Evolutionary conservation across 2,888 invertebrate species (phyloP), one percentile per base, ranked within the genome.

Genomic region (Digitonthophagus gazella): DNA sequence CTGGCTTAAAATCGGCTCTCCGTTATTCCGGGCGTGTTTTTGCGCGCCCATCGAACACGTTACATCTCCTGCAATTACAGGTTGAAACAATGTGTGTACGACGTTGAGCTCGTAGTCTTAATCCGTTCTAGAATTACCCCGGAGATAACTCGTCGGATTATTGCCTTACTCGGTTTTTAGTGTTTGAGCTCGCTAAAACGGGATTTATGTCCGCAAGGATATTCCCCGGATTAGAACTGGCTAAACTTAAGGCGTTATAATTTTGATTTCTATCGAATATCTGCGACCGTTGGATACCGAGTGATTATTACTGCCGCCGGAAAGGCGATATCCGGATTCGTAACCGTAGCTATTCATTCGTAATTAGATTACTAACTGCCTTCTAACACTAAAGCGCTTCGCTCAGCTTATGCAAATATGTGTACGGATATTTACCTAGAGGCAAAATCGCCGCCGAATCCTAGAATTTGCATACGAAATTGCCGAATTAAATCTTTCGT

Each of bases 111-210:
- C 28, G 28, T 44, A 44, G 28, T 44, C 28, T 44, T 44, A 44
- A 19, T 61, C 61, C 63, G 65, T 16, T 57, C 19, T 63, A 20
- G 67, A 67, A 20, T 64, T 67, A 67, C 64, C 63, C n/a, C 22
- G 56, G 56, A 64, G 64, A 69, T 65, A 69, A 66, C 58, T 69
- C 63, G 61, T 63, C 15, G 66, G 68, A 68, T 68, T 68, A 68
- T 65, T 44, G 16, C 68, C 44, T 58, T 68, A 69, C 65, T 69
- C 68, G 65, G 61, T 65, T 66, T 69, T 66, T 66, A 44, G 28
- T 44, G 28, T 44, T 44, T 44, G 28, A 44, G 28, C 28, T 44
- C 28, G 28, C 28, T 44, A 44, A 44, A 44, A 44, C 28, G 28
- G 11, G 28, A 44, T 44, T 44, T 44, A 44, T 44, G 28, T 44